These are phyloP conservation scores for Noctua janthina DNA, from an alignment of 2,888 invertebrate genomes.

Conservation along the genomic window DNA sequence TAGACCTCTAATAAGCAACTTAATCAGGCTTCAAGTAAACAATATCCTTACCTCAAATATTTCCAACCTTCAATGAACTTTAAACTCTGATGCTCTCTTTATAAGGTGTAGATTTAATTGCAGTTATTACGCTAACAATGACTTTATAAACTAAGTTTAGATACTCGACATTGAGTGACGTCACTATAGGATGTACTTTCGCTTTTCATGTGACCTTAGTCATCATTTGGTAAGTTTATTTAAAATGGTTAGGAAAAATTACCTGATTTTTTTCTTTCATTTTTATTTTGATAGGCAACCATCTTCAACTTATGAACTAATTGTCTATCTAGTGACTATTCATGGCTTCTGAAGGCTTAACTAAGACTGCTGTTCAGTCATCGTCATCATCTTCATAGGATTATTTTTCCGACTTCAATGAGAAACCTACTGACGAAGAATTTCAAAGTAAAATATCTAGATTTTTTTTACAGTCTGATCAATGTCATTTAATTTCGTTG, in stretches of 20 bases:
- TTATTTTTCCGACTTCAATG: neutral
- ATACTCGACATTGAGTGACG: conserved; percentile 64
- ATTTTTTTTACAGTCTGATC: neutral
- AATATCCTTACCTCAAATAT: neutral
- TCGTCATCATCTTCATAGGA: neutral
- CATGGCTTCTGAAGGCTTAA: too few relatives aligned
- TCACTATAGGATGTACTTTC: conserved; percentile 68
- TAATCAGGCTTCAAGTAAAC: neutral
- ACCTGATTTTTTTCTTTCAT: conserved; percentile 7
- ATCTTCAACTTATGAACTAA: too few relatives aligned
- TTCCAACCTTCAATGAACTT: conserved; percentile 3
- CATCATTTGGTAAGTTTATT: conserved; percentile 30
- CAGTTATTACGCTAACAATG: conserved; percentile 28
- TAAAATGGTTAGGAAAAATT: conserved; percentile 13
- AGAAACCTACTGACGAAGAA: neutral
- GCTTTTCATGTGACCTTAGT: conserved; percentile 62
- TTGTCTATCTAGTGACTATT: too few relatives aligned
- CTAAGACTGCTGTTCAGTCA: too few relatives aligned
- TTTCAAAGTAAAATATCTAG: neutral
- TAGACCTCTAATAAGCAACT: neutral
- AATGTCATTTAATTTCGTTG: neutral
- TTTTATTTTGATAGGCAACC: neutral
- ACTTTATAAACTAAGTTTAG: conserved; percentile 45
- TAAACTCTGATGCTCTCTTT: accelerated
- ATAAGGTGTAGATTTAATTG: conserved; percentile 35